phyloP scores from a whole-genome alignment of 2,113 vertebrate species.

The Cyprinodon variegatus region DNA sequence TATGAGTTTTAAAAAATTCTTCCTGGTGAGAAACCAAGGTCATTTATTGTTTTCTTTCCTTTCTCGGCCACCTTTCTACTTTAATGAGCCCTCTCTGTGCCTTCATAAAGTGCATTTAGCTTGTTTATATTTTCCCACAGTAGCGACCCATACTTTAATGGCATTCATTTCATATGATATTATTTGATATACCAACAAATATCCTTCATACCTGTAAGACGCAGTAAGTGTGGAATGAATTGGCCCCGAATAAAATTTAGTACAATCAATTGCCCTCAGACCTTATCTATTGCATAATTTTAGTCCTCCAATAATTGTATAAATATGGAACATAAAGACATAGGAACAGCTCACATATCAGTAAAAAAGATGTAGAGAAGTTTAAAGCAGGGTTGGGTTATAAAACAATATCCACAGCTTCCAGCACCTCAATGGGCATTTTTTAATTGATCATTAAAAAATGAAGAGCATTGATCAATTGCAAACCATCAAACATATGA shows the following conservation, averaged over 20 bases:
- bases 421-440: no score
- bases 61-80: neutral
- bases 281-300: neutral
- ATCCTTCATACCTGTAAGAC: neutral
- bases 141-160: neutral
- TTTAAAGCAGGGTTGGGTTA: no score
- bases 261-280: neutral
- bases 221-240: neutral
- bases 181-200: neutral
- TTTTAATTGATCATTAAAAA: no score
- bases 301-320: neutral
- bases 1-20: slow-evolving; percentile 23
- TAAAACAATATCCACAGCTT: neutral
- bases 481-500: no score
- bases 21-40: slow-evolving; percentile 4
- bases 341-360: no score
- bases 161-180: neutral
- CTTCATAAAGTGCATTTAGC: neutral
- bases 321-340: no score
- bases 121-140: neutral
- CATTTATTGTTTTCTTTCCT: slow-evolving; percentile 26
- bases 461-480: no score
- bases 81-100: slow-evolving; percentile 19
- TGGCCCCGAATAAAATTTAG: neutral
- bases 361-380: no score